A percentile compares a stretch with the other conserved stretches of the same genome.
Conservation (phyloP, 2,888 invertebrate genomes). For the Noctua comes region DNA sequence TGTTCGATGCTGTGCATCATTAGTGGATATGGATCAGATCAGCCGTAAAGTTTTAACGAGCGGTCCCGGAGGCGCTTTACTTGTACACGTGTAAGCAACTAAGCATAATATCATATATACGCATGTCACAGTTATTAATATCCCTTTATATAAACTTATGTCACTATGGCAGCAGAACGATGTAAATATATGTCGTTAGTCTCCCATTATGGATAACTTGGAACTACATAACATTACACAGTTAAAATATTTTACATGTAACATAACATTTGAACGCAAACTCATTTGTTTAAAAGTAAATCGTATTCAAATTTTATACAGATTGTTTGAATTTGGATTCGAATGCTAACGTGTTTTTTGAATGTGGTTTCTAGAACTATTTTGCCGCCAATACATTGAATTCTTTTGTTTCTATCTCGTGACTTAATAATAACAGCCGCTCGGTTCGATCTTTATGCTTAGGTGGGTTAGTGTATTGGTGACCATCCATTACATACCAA, state of each 20-base stretch:
- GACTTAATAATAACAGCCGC: too few species aligned
- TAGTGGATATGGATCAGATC: conserved; percentile 55
- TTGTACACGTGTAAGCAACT: conserved; percentile 7
- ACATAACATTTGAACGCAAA: too few species aligned
- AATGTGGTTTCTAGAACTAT: neutral
- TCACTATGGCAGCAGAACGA: neutral
- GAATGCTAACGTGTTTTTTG: neutral
- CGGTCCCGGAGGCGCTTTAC: conserved; percentile 27
- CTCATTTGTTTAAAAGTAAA: neutral
- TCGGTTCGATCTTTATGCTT: too few species aligned
- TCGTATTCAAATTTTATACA: neutral
- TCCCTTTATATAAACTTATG: conserved; percentile 16
- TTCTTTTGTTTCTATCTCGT: too few species aligned
- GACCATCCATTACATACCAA: too few species aligned
- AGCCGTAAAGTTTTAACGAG: conserved; percentile 62
- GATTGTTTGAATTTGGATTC: conserved; percentile 2
- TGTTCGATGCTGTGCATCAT: conserved; percentile 51
- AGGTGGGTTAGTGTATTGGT: too few species aligned
- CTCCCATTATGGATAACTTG: neutral
- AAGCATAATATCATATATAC: conserved; percentile 9
- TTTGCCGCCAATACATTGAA: neutral
- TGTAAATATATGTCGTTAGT: neutral
- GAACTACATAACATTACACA: neutral
- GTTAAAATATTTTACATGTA: neutral
- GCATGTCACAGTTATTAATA: conserved; percentile 19